Base-by-base conservation (phyloP, 2,888 invertebrate species). In the Zaprionus bogoriensis region DNA sequence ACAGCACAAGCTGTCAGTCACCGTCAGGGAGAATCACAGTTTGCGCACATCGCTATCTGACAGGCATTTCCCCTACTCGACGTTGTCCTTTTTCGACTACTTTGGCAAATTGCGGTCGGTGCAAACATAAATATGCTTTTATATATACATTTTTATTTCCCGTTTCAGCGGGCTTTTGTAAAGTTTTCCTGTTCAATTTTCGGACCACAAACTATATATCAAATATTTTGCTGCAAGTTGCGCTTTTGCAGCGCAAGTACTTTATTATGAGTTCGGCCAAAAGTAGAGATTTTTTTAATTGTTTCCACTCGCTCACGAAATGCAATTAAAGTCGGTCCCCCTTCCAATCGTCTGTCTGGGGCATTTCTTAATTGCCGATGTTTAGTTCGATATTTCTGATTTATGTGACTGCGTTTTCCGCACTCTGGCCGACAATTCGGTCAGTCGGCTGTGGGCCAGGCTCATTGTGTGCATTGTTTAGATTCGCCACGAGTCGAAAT, bases 361-460 rank as follows among this genome's bases (percentile, higher is more conserved):
- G 3, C 52, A 54, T 28, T 63, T 59, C 62, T 74, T 78, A 78
- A 81, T 85, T 77, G 61, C 54, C 48, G 39, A 51, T 57, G 58
- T 52, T 69, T 57, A 70, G 67, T 51, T 65, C 39, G 48, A 71
- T 54, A 59, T 74, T 70, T 57, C 28, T 62, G 61, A 63, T 48
- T 60, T 63, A 54, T 62, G 23, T 44, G 50, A 30, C 30, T 36
- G 46, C 45, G 39, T 46, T 55, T 71, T 25, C 38, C 39, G 45
- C 61, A 39, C 39, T 46, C 23, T 36, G 44, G 41, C n/a, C 47
- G 59, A 54, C 45, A 63, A 30, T 58, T 59, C 12, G 63, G 57
- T 32, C 38, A 47, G 23, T 54, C 12, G 60, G 57, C 28, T 32
- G 42, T 28, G 41, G 19, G 28, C n/a, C 25, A 22, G 44, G 38